Base-by-base conservation (phyloP, 2,888 invertebrate species). In the Cephus pygmeus region DNA sequence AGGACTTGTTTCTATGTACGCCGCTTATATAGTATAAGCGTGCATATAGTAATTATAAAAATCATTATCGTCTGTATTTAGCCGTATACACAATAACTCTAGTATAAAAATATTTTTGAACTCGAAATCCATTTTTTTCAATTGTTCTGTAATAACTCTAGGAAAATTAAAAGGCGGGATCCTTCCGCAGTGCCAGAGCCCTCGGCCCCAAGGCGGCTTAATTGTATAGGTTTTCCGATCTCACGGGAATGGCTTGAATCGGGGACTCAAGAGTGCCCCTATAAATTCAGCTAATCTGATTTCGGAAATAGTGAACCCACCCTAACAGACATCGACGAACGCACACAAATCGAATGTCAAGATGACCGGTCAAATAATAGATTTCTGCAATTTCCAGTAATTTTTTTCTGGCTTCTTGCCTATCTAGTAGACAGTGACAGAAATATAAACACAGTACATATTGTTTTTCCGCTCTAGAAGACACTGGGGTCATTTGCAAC, bases 271-370 rank as follows among this genome's bases (percentile, higher is more conserved):
- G 83, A 87, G 87, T 87, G 86, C 84, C 88, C 85, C 88, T 85
- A 88, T 88, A 88, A 88, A 88, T 88, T 87, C 85, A 81, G 79
- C 83, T 88, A 88, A 88, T 88, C 88, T 87, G 87, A 87, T 88
- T 88, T 86, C 84, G 81, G 80, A 83, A 85, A 82, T 80, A 81
- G 84, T 82, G 83, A 85, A 81, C 82, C 79, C 81, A 40, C 73
- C 77, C 79, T 78, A 80, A 81, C 1, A 36, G 12, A 36, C 36
- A 15, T 36, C 12, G 36, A 36, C 1, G 36, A 36, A 36, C 82
- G 79, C 79, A 79, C 80, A 79, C 81, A 83, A 84, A 85, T 85
- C 85, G 83, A 84, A 85, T 69, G 75, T 73, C 69, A 36, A 69
- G n/a, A 73, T 75, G 68, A 78, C 74, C 81, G 73, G 69, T 76